Percentiles rank a stretch among this genome's conserved stretches.
Evolutionary conservation across 2,113 vertebrate genomes (phyloP).

Genomic region (Oncorhynchus tshawytscha): DNA sequence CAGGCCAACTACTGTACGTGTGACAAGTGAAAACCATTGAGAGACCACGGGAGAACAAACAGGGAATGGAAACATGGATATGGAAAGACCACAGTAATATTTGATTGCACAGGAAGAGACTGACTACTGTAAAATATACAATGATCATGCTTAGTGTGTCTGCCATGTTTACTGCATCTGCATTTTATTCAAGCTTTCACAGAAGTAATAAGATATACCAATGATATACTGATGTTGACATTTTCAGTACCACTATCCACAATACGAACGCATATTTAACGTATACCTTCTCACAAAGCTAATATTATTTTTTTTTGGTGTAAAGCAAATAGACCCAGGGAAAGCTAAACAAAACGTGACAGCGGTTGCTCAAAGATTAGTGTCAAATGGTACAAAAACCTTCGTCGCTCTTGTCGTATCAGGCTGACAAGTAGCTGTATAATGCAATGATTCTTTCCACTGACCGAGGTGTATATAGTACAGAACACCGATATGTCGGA

Average conservation of each 20-base stretch:
- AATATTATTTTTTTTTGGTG: constrained; percentile 38
- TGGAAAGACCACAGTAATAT: background rate
- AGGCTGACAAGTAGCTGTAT: constrained; percentile 25
- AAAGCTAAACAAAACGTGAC: constrained; percentile 34
- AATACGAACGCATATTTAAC: constrained; percentile 59
- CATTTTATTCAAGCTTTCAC: constrained; percentile 69
- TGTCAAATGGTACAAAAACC: constrained; percentile 26
- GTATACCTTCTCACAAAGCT: constrained; percentile 49
- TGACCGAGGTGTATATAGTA: constrained; percentile 43
- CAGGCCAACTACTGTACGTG: background rate
- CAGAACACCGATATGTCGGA: constrained; percentile 58
- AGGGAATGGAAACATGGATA: background rate
- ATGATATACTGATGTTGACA: constrained; percentile 65
- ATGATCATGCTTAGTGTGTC: background rate
- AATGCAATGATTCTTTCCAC: constrained; percentile 37
- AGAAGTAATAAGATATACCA: constrained; percentile 60
- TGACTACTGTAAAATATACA: background rate
- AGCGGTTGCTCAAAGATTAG: constrained; percentile 11
- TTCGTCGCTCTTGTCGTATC: constrained; percentile 1
- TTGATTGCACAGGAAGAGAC: background rate
- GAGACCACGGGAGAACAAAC: background rate
- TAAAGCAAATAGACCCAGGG: constrained; percentile 47
- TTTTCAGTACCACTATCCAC: constrained; percentile 63
- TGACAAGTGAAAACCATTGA: background rate
- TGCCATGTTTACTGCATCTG: constrained; percentile 44